phyloP scores from a whole-genome alignment of 2,888 invertebrate species.

The Lepidocyrtoides sp. region DNA sequence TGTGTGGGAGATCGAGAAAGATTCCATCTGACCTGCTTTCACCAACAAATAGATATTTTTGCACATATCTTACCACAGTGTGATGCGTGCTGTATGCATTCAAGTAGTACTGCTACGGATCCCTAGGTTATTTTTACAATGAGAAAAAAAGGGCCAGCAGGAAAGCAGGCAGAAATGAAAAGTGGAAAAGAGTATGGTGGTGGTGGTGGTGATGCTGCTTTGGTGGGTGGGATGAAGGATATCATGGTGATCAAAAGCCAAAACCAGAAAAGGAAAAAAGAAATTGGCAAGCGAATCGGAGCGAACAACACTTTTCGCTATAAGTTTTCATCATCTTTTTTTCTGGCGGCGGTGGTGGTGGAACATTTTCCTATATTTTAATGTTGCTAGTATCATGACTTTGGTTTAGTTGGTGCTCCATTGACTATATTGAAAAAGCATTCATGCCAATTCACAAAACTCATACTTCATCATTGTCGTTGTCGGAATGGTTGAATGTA shows the following conservation, averaged over 20 bases:
- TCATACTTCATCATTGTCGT: slow-evolving; percentile 53
- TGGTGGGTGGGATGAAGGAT: slow-evolving; percentile 6
- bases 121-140: not conserved
- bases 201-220: not conserved
- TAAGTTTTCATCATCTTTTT: not conserved
- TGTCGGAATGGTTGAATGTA: not conserved
- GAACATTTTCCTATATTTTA: not conserved
- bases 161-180: slow-evolving; percentile 7
- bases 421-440: slow-evolving; percentile 26
- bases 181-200: not conserved
- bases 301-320: slow-evolving; percentile 24
- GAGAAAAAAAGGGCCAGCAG: not conserved
- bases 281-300: slow-evolving; percentile 59
- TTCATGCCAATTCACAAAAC: slow-evolving; percentile 53
- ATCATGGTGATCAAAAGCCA: slow-evolving; percentile 63
- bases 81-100: no score
- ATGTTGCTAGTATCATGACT: not conserved
- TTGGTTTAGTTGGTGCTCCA: not conserved
- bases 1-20: slow-evolving; percentile 4
- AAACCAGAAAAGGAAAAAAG: slow-evolving; percentile 52
- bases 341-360: not conserved
- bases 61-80: no score
- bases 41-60: slow-evolving; percentile 2
- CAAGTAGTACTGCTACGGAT: no score
- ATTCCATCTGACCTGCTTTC: slow-evolving; percentile 61